Evolutionary conservation across 1,140 invertebrate genomes (phyloP), one percentile per base, ranked within the genome.

Genomic region (Lutraria rhynchaena): DNA sequence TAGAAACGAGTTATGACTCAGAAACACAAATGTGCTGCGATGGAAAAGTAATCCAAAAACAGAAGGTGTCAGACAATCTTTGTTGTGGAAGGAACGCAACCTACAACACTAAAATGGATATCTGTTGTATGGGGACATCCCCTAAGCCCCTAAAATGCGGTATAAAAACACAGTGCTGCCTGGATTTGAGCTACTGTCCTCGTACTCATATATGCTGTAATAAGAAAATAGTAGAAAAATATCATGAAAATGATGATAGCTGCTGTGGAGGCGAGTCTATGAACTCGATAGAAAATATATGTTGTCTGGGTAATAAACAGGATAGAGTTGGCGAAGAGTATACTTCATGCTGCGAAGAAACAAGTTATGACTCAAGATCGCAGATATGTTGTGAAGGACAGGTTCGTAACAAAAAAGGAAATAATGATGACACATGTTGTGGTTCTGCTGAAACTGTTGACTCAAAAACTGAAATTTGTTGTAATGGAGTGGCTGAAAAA

Each of bases 301-400:
- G 74, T 37, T 77, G 74, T 55, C 44, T 55, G 33, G 74, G 61
- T 19, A 49, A 44, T 24, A 60, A 58, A 29, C 71, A 74, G 24
- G 24, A 37, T 1, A n/a, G 53, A 11, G 35, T 74, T 35, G 29
- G 15, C 9, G 31, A 15, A 4, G 58, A 78, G 65, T 78, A 41
- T 24, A 57, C 58, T 24, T 57, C 63, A 1, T 78, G 75, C 53
- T 78, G 75, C 31, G 75, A 41, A 29, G 53, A 78, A 9, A 69
- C 13, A 24, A 78, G 58, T 55, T 55, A 55, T 27, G 27, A 61
- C 41, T 61, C 74, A 11, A 13, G 41, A 7, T 35, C 24, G 19
- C 58, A 67, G n/a, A 22, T 78, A 29, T 78, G 75, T 58, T 78
- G 75, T 78, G 75, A 78, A 24, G 61, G 51, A 27, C 7, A 37